phyloP scores from a whole-genome alignment of 2,113 vertebrate species.

The Misgurnus mizolepis region DNA sequence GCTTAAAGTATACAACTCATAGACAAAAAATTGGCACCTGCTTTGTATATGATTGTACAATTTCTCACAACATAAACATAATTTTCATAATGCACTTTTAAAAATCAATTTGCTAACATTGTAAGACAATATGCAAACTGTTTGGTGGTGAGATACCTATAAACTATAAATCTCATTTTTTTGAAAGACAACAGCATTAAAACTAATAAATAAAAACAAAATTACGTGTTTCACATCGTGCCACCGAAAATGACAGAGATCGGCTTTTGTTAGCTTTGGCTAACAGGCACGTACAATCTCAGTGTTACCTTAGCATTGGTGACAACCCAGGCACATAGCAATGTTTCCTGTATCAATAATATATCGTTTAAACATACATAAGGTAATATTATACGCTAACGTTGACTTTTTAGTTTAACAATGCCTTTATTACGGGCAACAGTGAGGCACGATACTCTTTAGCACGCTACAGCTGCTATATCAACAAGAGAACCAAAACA shows the following conservation, averaged over 20 bases:
- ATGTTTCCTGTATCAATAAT: not conserved
- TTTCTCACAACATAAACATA: not conserved
- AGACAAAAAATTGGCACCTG: too few species aligned
- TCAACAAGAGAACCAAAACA: not conserved
- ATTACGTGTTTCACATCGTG: not conserved
- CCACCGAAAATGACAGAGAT: slow-evolving; percentile 4
- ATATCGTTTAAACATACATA: not conserved
- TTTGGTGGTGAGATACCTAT: too few species aligned
- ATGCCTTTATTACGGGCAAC: not conserved
- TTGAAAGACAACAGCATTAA: not conserved
- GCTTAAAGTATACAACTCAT: too few species aligned
- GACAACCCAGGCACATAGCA: not conserved
- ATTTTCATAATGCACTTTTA: not conserved
- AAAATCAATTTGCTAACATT: not conserved
- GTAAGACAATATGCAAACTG: too few species aligned
- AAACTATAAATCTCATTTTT: not conserved
- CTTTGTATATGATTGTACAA: too few species aligned
- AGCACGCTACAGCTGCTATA: slow-evolving; percentile 3
- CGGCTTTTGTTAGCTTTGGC: slow-evolving; percentile 38
- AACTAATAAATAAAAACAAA: not conserved
- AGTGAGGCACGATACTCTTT: not conserved
- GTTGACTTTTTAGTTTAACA: not conserved
- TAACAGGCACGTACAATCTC: not conserved
- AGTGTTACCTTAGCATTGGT: not conserved
- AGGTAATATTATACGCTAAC: not conserved